These are phyloP conservation scores for Bursaphelenchus okinawaensis DNA, from an alignment of 2,888 invertebrate genomes.

Conservation along the genomic window DNA sequence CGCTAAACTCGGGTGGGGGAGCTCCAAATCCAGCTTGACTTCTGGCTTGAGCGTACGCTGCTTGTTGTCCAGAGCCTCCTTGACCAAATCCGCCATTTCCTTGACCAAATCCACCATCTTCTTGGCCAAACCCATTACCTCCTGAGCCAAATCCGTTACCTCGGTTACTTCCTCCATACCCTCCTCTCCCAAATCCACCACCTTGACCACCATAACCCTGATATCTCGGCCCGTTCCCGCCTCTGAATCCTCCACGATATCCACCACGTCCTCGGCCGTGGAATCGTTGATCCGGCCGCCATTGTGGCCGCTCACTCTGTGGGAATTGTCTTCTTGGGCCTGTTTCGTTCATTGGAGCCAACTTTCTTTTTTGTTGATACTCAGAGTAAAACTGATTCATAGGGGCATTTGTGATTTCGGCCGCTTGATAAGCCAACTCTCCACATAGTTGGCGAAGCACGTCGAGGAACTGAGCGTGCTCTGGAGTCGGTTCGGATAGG, in stretches of 20 bases:
- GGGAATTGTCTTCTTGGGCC: constrained; percentile 2
- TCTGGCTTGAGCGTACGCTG: too few species aligned
- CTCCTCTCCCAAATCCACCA: not conserved
- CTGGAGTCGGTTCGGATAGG: constrained; percentile 4
- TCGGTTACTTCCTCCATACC: not conserved
- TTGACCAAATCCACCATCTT: not conserved
- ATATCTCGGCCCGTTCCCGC: not conserved
- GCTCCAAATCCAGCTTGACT: too few species aligned
- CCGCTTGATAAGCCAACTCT: not conserved
- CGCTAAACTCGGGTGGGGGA: too few species aligned
- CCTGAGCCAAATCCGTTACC: not conserved
- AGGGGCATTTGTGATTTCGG: not conserved
- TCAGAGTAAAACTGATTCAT: not conserved
- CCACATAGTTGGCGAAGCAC: constrained; percentile 8
- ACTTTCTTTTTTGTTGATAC: not conserved
- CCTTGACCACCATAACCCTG: not conserved
- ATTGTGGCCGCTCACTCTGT: not conserved
- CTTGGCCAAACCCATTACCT: not conserved
- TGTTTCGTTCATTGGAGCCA: not conserved
- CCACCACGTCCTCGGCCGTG: constrained; percentile 2
- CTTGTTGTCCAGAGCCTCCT: too few species aligned
- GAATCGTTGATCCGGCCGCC: constrained; percentile 1
- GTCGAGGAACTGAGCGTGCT: constrained; percentile 14
- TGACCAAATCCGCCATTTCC: too few species aligned
- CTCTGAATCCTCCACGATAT: constrained; percentile 10